Evolutionary conservation across 2,888 invertebrate genomes (phyloP), one percentile per base, ranked within the genome.

Genomic region (Leptogaster cylindrica): DNA sequence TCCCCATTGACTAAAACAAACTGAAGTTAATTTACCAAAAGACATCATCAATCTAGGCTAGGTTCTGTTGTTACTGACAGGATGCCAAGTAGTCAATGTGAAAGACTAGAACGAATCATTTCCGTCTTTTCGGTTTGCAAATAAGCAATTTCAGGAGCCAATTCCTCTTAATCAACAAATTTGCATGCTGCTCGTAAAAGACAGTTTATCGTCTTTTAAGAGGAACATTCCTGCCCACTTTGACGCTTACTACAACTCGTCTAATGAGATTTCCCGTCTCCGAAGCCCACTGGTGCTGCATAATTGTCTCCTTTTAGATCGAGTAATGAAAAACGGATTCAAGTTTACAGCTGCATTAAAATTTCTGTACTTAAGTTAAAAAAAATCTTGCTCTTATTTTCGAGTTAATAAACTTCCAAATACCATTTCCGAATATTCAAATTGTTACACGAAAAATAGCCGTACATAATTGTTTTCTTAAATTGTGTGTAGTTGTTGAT

Each of bases 131-230:
- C 39, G 39, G 39, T 39, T 39, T 39, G 39, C 39, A 39, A 39
- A 39, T 39, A 39, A 39, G 39, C 39, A 39, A 39, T 39, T 39
- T 39, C 39, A 39, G 10, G 14, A 39, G 39, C 14, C 10, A 39
- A 14, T 14, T 39, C 3, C 39, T 39, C 39, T 39, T 39, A 39
- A 39, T 39, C 39, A 39, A 39, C 39, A 39, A 39, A 39, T 39
- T 39, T 39, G 39, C 39, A 39, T 39, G 14, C 5, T 39, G 5
- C 39, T 39, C 39, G 39, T 39, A 39, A 39, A 39, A 39, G 39
- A 39, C 3, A 39, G n/a, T 39, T 39, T 39, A 39, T 39, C 39
- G 39, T 39, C 39, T 14, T 39, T 39, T 39, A 3, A 39, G 14
- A 39, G 14, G 39, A 39, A 14, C 39, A 39, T 14, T 39, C 39